Evolutionary conservation across 2,888 invertebrate species (phyloP).

Genomic region (Formica aserva): DNA sequence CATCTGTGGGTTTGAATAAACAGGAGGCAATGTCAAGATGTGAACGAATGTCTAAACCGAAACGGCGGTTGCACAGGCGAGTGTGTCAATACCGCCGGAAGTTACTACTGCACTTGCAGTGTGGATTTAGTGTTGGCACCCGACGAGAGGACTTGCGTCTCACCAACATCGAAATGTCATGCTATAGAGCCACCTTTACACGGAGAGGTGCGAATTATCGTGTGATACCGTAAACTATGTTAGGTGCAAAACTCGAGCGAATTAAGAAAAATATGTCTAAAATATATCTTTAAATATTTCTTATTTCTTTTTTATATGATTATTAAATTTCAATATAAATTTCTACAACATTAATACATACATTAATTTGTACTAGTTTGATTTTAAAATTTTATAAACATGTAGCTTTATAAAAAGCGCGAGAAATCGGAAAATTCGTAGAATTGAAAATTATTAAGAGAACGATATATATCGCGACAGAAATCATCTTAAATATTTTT

Average conservation of each 20-base stretch:
- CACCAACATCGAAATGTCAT: constrained; percentile 76
- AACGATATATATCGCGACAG: no score
- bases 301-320: not conserved
- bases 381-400: not conserved
- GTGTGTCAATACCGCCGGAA: constrained; percentile 85
- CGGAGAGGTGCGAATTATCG: constrained; percentile 78
- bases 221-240: not conserved
- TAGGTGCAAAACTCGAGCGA: not conserved
- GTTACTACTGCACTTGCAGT: constrained; percentile 83
- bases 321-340: not conserved
- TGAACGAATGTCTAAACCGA: constrained; percentile 83
- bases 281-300: not conserved
- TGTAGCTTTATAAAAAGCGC: no score
- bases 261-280: constrained; percentile 3
- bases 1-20: constrained; percentile 71
- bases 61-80: constrained; percentile 84
- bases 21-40: constrained; percentile 82
- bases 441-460: no score
- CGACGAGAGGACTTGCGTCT: constrained; percentile 83
- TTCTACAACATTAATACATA: no score
- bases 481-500: no score
- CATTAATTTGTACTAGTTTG: no score
- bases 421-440: no score
- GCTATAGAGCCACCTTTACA: constrained; percentile 77
- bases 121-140: constrained; percentile 81